Evolutionary conservation across 2,797 vertebrate genomes (phyloP), one percentile per base, ranked within the genome.

Genomic region (Acridotheres tristis): DNA sequence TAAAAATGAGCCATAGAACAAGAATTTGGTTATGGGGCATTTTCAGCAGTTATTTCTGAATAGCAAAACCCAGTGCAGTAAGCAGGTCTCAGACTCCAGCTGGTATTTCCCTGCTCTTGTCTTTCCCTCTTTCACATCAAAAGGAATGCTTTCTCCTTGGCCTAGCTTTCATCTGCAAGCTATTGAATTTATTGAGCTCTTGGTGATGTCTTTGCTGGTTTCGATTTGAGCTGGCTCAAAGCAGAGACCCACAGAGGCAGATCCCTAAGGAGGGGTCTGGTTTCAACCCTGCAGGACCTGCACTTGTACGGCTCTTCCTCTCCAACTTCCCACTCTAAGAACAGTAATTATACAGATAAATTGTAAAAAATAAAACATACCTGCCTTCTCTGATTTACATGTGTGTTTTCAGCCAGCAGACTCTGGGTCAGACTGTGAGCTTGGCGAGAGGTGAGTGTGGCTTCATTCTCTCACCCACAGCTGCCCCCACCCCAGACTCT

Each of bases 381-480:
- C 73, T 94, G 57, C 54, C 71, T 79, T 96, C 63, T 96, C 90
- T 97, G 96, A 96, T 95, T 94, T 85, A 58, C 63, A 16, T 38
- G 48, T 97, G 89, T 97, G 68, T 94, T 98, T 98, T 97, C 97
- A 98, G 97, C 57, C 93, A 81, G 97, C 94, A 96, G 94, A 78
- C 55, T 95, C 96, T 0, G 89, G 82, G 51, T 48, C 10, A 6
- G 82, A 76, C n/a, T 97, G 97, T 63, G 93, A 97, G 94, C 91
- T 92, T 58, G 94, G 87, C 3, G 47, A 97, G 90, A 97, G 90
- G 97, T 98, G 96, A 98, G 97, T 97, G 96, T 81, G 50, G 26
- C 16, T 30, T 26, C 1, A 0, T 69, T 62, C 57, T 66, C 65
- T 20, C 34, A 30, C 21, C 12, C 1, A 0, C 0, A 1, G 47